Evolutionary conservation across 2,113 vertebrate genomes (phyloP), one percentile per base, ranked within the genome.

Genomic region (Pitta sordida): DNA sequence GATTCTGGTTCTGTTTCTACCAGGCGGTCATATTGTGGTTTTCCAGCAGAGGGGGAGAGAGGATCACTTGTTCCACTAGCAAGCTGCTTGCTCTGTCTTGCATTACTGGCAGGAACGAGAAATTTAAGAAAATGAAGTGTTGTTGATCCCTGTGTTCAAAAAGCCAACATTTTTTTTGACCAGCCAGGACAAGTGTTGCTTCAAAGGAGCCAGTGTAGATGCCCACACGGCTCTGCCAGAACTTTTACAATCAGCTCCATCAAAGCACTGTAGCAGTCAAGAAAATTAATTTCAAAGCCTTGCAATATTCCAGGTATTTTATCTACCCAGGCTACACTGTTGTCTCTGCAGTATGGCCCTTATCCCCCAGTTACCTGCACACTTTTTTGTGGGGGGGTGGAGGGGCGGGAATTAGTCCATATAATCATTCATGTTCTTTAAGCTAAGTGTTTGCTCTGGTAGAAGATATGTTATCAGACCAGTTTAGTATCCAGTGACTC

Each of bases 1-100:
- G 48, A 68, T 62, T 23, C 5, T 30, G 48, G 60, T 62, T 23
- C 4, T 19, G 51, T 22, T 36, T 34, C 34, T 63, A n/a, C 43
- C 79, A 30, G 70, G 18, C 11, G 23, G 70, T 27, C 49, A 80
- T 95, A 52, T 37, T 78, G 0, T 41, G 43, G 16, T 17, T 78
- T 79, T 91, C 93, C 96, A 96, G 94, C 95, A 97, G 97, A 95
- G 97, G 97, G 96, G 27, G 93, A 88, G 67, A 92, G 39, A 95
- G 93, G 92, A 96, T 93, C 83, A 5, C 75, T 91, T 69, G 67
- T 96, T 90, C 90, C 73, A 69, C 24, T 53, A 27, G 0, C 2
- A 9, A 71, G 70, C 30, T 0, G 0, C 67, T 13, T 0, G 4
- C 19, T 46, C 39, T 1, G 37, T 3, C 36, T 30, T 13, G 41